Percentiles rank a stretch among this genome's conserved stretches.
Conservation (phyloP, 1,140 invertebrate species). For the Chrysopa pallens region DNA sequence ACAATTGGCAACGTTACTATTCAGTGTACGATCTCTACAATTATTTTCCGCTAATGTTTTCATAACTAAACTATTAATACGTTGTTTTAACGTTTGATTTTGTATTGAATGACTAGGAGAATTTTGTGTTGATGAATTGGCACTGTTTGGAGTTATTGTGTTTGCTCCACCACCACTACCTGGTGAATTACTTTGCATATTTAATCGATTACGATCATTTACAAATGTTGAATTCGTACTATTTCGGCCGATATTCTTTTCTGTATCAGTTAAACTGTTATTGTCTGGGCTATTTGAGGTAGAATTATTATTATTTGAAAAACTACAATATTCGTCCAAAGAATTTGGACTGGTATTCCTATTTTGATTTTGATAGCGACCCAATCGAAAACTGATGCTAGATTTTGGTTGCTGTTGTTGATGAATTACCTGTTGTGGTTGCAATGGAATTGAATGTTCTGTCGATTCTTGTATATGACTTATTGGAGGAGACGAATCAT, state of each 20-base stretch:
- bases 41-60: constrained; percentile 81
- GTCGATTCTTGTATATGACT: neutral
- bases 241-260: too few species aligned
- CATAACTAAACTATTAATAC: constrained; percentile 72
- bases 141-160: constrained; percentile 18
- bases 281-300: too few species aligned
- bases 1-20: neutral
- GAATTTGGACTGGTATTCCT: constrained; percentile 23
- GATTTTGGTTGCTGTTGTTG: constrained; percentile 1
- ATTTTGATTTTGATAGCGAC: constrained; percentile 9
- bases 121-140: constrained; percentile 25
- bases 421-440: too few species aligned
- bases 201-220: neutral
- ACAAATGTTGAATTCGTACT: too few species aligned
- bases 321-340: constrained; percentile 17
- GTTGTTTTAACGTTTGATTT: constrained; percentile 64
- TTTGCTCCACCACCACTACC: neutral
- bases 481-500: constrained; percentile 10
- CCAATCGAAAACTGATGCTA: constrained; percentile 19
- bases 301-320: too few species aligned
- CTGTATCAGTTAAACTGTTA: too few species aligned
- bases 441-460: too few species aligned
- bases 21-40: constrained; percentile 45
- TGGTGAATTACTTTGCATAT: neutral
- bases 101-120: constrained; percentile 23